Percentiles rank a stretch among this genome's conserved stretches.
Conservation (phyloP, 2,797 vertebrate genomes). For the Neopelma chrysocephalum region DNA sequence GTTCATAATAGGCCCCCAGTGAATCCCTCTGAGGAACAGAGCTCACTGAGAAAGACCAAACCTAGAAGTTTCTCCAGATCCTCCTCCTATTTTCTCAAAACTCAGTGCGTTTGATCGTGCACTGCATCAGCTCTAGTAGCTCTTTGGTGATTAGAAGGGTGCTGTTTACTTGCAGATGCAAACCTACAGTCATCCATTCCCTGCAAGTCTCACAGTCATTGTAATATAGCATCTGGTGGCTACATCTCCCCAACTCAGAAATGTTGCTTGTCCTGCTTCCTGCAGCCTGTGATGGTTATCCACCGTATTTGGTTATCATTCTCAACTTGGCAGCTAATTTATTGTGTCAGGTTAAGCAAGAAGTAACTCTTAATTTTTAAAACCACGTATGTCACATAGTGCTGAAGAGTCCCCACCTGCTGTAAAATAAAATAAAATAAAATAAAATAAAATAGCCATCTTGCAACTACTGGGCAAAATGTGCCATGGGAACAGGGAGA, state of each 20-base stretch:
- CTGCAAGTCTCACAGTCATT: neutral
- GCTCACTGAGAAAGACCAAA: neutral
- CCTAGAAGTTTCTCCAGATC: neutral
- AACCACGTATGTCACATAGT: neutral
- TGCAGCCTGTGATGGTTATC: fast-evolving
- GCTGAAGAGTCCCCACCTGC: neutral
- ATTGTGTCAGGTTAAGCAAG: neutral
- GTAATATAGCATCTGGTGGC: neutral
- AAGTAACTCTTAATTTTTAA: neutral
- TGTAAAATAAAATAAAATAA: neutral
- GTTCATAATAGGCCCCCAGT: neutral
- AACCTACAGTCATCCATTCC: neutral
- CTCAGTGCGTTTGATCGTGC: neutral
- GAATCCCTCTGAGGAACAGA: neutral
- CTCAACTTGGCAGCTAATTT: neutral
- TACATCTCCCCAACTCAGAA: neutral
- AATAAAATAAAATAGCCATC: neutral
- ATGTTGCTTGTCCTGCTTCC: neutral
- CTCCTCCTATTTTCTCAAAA: neutral
- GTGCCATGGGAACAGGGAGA: neutral
- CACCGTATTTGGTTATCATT: neutral
- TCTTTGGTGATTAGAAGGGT: neutral
- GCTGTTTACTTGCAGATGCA: neutral
- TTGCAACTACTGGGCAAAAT: neutral
- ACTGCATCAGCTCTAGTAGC: neutral